phyloP scores from a whole-genome alignment of 2,113 vertebrate species.

The Ursus arctos region DNA sequence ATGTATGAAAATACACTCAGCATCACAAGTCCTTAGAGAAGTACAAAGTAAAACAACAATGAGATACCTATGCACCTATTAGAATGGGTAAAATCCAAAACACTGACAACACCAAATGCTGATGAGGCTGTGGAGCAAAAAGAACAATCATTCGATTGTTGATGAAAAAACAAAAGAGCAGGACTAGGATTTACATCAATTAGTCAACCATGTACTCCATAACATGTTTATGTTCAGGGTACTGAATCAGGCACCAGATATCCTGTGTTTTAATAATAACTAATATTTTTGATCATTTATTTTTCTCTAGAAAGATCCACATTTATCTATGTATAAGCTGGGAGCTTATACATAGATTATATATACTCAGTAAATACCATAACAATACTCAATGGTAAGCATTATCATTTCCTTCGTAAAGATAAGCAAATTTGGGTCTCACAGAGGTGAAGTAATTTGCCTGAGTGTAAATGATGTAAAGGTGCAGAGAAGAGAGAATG shows the following conservation, averaged over 20 bases:
- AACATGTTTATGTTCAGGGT: background rate
- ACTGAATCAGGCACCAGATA: background rate
- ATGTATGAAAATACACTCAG: too few relatives aligned
- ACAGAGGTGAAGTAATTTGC: background rate
- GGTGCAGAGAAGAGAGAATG: background rate
- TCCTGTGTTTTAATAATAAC: background rate
- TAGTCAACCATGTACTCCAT: background rate
- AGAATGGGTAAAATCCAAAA: background rate
- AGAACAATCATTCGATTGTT: background rate
- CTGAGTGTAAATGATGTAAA: background rate
- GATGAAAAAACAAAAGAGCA: background rate
- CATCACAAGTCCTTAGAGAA: too few relatives aligned
- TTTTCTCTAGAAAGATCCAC: background rate
- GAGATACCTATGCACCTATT: background rate
- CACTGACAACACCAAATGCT: background rate
- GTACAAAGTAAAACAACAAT: background rate
- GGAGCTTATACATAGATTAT: background rate
- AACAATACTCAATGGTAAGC: background rate
- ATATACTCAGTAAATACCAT: background rate
- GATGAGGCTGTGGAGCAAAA: background rate
- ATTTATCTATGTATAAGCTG: background rate
- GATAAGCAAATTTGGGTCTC: background rate
- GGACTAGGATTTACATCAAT: background rate
- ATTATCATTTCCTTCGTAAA: background rate
- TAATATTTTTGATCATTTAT: background rate